phyloP scores from a whole-genome alignment of 2,113 vertebrate species.

The Shinisaurus crocodilurus region DNA sequence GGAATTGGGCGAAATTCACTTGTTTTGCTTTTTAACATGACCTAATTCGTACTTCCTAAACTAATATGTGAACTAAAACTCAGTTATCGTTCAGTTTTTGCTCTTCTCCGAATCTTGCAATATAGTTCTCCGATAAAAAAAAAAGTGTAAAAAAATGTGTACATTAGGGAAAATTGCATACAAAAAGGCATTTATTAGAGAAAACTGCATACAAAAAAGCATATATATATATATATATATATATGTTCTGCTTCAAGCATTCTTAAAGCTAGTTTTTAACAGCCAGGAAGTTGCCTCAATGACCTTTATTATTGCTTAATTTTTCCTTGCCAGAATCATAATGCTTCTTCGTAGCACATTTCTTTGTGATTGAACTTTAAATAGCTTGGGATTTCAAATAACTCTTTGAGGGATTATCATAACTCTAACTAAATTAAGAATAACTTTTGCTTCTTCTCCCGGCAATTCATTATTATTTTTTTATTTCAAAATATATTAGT shows the following conservation, averaged over 20 bases:
- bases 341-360: neutral
- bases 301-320: conserved; percentile 28
- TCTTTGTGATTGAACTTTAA: neutral
- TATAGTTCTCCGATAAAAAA: too few relatives aligned
- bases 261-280: conserved; percentile 13
- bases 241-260: neutral
- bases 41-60: too few relatives aligned
- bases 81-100: too few relatives aligned
- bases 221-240: too few relatives aligned
- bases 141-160: too few relatives aligned
- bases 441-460: neutral
- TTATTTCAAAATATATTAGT: neutral
- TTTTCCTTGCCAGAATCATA: conserved; percentile 1
- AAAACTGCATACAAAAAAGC: too few relatives aligned
- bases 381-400: conserved; percentile 16
- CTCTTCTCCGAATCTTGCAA: too few relatives aligned
- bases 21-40: too few relatives aligned
- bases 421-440: neutral
- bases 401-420: neutral
- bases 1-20: too few relatives aligned
- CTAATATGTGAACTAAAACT: too few relatives aligned
- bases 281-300: neutral
- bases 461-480: neutral
- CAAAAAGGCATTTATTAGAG: too few relatives aligned
- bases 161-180: too few relatives aligned